Conservation (phyloP, 2,113 vertebrate genomes). For the Phocoena sinus region DNA sequence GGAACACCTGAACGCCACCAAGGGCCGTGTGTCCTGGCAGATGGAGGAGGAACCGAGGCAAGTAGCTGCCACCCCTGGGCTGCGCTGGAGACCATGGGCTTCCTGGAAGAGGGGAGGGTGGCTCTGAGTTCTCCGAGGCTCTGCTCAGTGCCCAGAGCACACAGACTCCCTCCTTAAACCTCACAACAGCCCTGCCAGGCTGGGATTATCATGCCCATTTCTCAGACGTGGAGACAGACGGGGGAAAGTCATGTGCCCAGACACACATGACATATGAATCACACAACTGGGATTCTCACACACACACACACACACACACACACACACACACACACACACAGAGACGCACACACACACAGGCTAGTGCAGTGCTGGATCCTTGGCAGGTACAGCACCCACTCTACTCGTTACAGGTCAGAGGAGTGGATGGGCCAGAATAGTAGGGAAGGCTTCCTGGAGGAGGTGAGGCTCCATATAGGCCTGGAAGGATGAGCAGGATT, state of each 20-base stretch:
- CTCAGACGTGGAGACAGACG: neutral
- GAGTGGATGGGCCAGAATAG: neutral
- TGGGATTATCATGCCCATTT: neutral
- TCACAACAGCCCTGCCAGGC: neutral
- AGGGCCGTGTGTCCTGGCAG: conserved; percentile 42
- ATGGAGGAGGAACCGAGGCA: conserved; percentile 22
- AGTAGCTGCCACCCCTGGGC: conserved; percentile 22
- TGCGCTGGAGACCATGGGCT: neutral
- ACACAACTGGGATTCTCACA: neutral
- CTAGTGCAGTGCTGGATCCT: neutral
- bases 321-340: rapidly evolving
- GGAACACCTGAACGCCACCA: conserved; percentile 33
- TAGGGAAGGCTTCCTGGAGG: neutral
- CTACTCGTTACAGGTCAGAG: neutral
- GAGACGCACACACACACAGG: neutral
- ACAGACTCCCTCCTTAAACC: neutral
- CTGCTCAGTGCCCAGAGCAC: neutral
- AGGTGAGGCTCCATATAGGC: neutral
- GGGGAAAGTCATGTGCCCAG: neutral
- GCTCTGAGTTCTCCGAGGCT: neutral
- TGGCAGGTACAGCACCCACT: neutral
- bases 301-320: neutral
- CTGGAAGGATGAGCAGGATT: neutral
- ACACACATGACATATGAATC: too few relatives aligned
- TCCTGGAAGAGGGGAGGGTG: neutral